Base-by-base conservation (phyloP, 2,888 invertebrate genomes). In the Calameuta filiformis region DNA sequence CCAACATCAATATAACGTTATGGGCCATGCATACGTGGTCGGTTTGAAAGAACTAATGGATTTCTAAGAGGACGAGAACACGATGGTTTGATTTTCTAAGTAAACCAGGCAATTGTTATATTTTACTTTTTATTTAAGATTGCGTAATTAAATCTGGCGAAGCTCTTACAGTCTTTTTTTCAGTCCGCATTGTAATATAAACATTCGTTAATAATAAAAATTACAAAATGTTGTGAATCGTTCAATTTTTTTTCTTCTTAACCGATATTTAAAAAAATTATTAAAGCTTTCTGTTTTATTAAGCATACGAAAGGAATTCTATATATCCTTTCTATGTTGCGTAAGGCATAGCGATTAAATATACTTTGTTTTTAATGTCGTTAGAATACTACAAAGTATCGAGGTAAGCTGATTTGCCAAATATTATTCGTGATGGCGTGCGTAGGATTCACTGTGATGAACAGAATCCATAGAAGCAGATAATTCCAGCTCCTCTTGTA, bases 401-500 rank as follows among this genome's bases (percentile, higher is more conserved):
- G 23, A 56, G 23, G 9, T 23, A 56, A 56, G 6, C 56, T 56
- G 56, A 56, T 56, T 23, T 56, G 9, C 56, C 56, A 23, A 56
- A 56, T 56, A 56, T 56, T 56, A 56, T 23, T 56, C 23, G 23
- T 56, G 23, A 23, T 56, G 56, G 23, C 56, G 56, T 23, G 56
- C 56, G 1, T 56, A 56, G 4, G 56, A 23, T 56, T 56, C 56
- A 23, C 56, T 56, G 56, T 56, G 56, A 9, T 56, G 56, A 56
- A 56, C 56, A 56, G 56, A 56, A 2, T 23, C 2, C 35, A 71
- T 71, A 15, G 33, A 73, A 35, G 78, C 68, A 73, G 76, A 76
- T n/a, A 85, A 81, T 30, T 84, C 75, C 15, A 80, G 80, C 68
- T 85, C 86, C 15, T 86, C 82, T 74, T 88, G 85, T 9, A 85